phyloP scores from a whole-genome alignment of 2,113 vertebrate species.

The Nyctereutes procyonoides region DNA sequence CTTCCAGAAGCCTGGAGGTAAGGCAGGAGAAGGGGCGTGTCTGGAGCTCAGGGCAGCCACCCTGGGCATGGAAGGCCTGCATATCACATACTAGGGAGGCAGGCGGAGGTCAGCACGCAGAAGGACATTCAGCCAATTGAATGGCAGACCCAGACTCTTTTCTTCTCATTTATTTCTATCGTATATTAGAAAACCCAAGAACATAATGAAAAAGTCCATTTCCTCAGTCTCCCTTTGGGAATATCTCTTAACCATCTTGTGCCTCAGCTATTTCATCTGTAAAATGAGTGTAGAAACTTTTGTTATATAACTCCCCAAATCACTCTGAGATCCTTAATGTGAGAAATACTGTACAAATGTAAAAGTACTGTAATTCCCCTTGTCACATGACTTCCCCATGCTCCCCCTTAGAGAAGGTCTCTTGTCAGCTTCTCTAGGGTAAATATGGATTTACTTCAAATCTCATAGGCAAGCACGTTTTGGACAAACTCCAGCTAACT shows the following conservation, averaged over 20 bases:
- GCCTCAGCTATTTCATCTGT: background rate
- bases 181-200: background rate
- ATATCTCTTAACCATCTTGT: background rate
- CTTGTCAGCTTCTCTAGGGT: background rate
- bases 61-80: background rate
- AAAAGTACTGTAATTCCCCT: background rate
- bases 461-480: background rate
- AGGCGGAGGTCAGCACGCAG: background rate
- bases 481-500: background rate
- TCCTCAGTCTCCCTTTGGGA: background rate
- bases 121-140: too few species aligned
- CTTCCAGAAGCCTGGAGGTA: slow-evolving; percentile 92
- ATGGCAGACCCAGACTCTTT: background rate
- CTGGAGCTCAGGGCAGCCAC: background rate
- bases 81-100: background rate
- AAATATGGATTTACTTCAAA: background rate
- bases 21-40: slow-evolving; percentile 20
- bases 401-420: background rate
- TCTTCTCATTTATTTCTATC: background rate
- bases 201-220: background rate
- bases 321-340: background rate
- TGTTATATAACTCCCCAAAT: background rate
- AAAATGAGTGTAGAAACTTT: background rate
- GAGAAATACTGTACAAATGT: background rate
- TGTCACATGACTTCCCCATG: background rate